phyloP scores from a whole-genome alignment of 1,140 invertebrate genomes.

The Macrocentrus cingulum region DNA sequence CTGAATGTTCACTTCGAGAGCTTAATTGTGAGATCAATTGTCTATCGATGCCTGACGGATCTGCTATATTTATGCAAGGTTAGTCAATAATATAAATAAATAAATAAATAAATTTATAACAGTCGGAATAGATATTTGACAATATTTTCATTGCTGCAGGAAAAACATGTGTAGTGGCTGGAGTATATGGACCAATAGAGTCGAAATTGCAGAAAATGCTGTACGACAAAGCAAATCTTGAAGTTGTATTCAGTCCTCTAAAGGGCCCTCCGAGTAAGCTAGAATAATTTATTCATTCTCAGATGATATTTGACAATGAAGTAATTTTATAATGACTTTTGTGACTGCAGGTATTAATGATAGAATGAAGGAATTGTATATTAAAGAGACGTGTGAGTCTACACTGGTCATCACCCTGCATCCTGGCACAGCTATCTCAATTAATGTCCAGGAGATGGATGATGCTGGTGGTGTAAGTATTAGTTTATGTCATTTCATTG shows the following conservation, averaged over 20 bases:
- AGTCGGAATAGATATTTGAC: no score
- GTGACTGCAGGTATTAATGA: conserved; percentile 64
- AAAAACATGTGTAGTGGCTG: conserved; percentile 73
- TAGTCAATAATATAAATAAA: conserved; percentile 33
- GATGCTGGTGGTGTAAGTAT: conserved; percentile 75
- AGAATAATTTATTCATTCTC: conserved; percentile 13
- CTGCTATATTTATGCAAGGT: conserved; percentile 73
- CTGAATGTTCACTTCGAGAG: conserved; percentile 37
- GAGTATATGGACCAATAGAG: conserved; percentile 84
- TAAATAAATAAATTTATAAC: conserved; percentile 16
- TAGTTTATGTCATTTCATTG: neutral
- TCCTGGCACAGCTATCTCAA: conserved; percentile 74
- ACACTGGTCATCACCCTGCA: conserved; percentile 70
- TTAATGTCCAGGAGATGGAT: conserved; percentile 86
- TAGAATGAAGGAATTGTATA: conserved; percentile 72
- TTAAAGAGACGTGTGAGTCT: conserved; percentile 75
- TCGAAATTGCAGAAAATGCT: conserved; percentile 75
- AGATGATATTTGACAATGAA: no score
- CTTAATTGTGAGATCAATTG: conserved; percentile 71
- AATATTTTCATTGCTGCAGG: conserved; percentile 56
- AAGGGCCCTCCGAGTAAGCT: conserved; percentile 71
- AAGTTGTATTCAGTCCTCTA: conserved; percentile 77
- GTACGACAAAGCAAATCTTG: conserved; percentile 76
- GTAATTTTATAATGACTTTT: neutral
- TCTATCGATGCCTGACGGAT: conserved; percentile 73